Evolutionary conservation across 1,140 invertebrate genomes (phyloP).

Genomic region (Gonioctena quinquepunctata): DNA sequence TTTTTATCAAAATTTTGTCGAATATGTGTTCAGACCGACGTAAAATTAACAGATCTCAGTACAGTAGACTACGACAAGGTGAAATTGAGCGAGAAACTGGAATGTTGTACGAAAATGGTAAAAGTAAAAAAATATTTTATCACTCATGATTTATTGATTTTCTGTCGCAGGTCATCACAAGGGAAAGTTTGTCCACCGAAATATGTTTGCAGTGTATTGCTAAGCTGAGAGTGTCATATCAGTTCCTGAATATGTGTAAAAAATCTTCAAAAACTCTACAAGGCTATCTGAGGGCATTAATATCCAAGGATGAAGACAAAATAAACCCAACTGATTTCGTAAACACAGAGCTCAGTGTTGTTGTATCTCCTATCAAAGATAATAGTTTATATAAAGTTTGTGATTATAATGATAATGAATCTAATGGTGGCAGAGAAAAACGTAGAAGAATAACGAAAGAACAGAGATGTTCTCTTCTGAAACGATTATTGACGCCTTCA

Average conservation of each 20-base stretch:
- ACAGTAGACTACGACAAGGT: constrained; percentile 46
- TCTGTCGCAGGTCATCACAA: constrained; percentile 43
- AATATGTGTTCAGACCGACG: constrained; percentile 47
- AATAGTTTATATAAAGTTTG: background rate
- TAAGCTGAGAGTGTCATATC: constrained; percentile 49
- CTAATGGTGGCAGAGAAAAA: constrained; percentile 14
- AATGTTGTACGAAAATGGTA: constrained; percentile 51
- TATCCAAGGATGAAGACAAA: constrained; percentile 30
- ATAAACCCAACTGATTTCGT: constrained; percentile 35
- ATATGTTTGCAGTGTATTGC: constrained; percentile 48
- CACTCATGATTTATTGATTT: constrained; percentile 49
- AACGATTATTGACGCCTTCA: constrained; percentile 39
- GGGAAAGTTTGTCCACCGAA: constrained; percentile 43
- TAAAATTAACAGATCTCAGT: constrained; percentile 45
- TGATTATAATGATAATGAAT: constrained; percentile 1
- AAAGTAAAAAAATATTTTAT: constrained; percentile 37
- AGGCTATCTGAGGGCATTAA: constrained; percentile 44
- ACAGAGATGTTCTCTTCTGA: constrained; percentile 47
- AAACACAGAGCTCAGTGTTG: constrained; percentile 43
- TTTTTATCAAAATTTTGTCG: constrained; percentile 52
- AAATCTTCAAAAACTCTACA: constrained; percentile 50
- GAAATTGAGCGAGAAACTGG: constrained; percentile 50
- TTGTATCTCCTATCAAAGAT: constrained; percentile 27
- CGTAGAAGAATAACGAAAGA: constrained; percentile 46
- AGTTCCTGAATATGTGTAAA: constrained; percentile 51